These are phyloP conservation scores for Heliocidaris erythrogramma DNA, from an alignment of 35 echinoderm and acorn worm species.

Conservation along the genomic window DNA sequence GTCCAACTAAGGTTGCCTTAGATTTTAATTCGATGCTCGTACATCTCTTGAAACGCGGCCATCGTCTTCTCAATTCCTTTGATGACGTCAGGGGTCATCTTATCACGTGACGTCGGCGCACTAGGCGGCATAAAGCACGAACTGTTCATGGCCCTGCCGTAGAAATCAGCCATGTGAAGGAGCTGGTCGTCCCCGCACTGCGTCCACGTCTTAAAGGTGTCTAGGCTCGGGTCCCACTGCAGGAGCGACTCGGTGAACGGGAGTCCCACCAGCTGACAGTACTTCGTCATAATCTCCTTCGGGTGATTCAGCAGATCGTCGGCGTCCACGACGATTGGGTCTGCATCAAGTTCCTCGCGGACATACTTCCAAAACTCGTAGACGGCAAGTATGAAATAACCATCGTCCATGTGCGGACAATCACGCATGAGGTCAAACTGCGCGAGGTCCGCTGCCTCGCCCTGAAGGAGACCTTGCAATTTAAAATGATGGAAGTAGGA, in stretches of 20 bases:
- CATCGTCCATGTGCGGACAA: background rate
- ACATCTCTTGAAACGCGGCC: conserved; percentile 40
- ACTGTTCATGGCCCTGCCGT: conserved; percentile 53
- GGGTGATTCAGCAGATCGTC: conserved; percentile 60
- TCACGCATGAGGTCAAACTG: background rate
- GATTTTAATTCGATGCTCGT: conserved; percentile 33
- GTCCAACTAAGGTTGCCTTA: background rate
- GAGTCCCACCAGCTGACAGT: conserved; percentile 42
- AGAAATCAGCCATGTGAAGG: conserved; percentile 15
- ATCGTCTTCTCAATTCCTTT: conserved; percentile 56
- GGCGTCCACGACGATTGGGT: conserved; percentile 57
- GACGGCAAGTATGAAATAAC: conserved; percentile 44
- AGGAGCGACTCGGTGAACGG: conserved; percentile 56
- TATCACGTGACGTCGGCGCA: conserved; percentile 32
- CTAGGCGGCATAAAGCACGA: conserved; percentile 42
- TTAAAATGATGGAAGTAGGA: background rate
- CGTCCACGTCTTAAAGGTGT: conserved; percentile 40
- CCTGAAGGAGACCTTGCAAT: background rate
- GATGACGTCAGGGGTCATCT: conserved; percentile 51
- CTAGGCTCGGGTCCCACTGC: conserved; percentile 41
- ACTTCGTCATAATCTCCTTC: conserved; percentile 46
- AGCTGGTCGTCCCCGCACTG: conserved; percentile 17
- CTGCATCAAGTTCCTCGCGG: conserved; percentile 35
- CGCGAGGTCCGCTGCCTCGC: background rate
- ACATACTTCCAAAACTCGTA: conserved; percentile 48